These are phyloP conservation scores for Holacanthus passer DNA, from an alignment of 2,113 vertebrate species.

Conservation along the genomic window DNA sequence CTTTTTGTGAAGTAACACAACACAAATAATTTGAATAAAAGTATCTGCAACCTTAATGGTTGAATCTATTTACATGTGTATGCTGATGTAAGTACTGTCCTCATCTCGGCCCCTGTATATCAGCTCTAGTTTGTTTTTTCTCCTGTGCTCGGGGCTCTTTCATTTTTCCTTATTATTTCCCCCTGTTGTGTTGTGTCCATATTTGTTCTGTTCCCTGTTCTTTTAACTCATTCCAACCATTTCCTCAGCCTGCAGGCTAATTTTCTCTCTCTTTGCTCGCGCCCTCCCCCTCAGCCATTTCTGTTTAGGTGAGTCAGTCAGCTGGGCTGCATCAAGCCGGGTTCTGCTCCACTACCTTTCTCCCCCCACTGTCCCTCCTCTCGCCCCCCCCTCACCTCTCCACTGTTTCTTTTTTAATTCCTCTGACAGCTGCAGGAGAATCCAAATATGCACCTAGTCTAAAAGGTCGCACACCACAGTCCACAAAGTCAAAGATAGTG, in stretches of 20 bases:
- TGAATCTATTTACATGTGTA: not conserved
- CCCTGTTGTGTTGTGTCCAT: not conserved
- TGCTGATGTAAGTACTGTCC: too few species aligned
- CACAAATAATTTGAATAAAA: too few species aligned
- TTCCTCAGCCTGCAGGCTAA: conserved; percentile 36
- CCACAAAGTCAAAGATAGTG: not conserved
- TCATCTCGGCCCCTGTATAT: too few species aligned
- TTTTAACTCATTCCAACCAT: conserved; percentile 37
- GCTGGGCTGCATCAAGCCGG: conserved; percentile 47
- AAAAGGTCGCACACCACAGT: not conserved
- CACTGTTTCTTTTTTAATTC: conserved; percentile 37
- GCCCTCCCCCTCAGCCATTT: conserved; percentile 15
- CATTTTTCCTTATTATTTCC: conserved; percentile 2
- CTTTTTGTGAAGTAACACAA: too few species aligned
- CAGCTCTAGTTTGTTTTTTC: not conserved
- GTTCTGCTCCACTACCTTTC: conserved; percentile 58
- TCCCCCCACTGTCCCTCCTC: conserved; percentile 17
- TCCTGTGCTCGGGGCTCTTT: not conserved
- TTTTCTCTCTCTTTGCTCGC: conserved; percentile 7
- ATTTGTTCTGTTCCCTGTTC: conserved; percentile 9
- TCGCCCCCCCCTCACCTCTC: conserved; percentile 5
- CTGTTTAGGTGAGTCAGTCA: conserved; percentile 54
- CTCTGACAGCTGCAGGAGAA: conserved; percentile 25
- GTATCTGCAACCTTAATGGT: not conserved
- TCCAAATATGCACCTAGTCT: not conserved